These are phyloP conservation scores for Ochlodes sylvanus DNA, from an alignment of 2,888 invertebrate species.

Conservation along the genomic window DNA sequence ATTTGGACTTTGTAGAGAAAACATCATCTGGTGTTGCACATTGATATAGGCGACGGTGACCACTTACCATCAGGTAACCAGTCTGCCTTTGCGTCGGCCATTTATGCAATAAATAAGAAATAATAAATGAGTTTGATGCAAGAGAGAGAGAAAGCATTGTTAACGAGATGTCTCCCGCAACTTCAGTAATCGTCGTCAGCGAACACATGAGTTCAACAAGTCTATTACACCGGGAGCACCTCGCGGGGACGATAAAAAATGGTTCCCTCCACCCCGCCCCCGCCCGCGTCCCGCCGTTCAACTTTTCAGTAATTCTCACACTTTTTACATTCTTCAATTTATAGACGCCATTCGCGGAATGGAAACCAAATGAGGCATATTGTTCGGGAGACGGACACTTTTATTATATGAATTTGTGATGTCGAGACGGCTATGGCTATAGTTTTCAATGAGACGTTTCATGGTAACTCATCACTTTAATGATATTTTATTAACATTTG, in stretches of 20 bases:
- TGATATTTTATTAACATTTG: too few relatives aligned
- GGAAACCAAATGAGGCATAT: conserved; percentile 21
- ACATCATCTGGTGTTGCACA: too few relatives aligned
- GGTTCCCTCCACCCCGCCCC: conserved; percentile 40
- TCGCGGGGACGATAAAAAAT: conserved; percentile 44
- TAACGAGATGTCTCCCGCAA: conserved; percentile 21
- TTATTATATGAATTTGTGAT: not conserved
- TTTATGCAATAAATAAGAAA: too few relatives aligned
- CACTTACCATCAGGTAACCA: too few relatives aligned
- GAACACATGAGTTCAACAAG: conserved; percentile 40
- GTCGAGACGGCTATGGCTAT: too few relatives aligned
- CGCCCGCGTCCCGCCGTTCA: conserved; percentile 45
- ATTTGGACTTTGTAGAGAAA: too few relatives aligned
- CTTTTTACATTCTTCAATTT: conserved; percentile 35
- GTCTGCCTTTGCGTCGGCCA: too few relatives aligned
- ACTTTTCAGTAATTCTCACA: conserved; percentile 52
- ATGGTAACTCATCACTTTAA: too few relatives aligned
- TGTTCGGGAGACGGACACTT: not conserved
- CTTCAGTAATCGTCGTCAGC: conserved; percentile 18
- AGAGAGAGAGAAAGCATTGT: not conserved
- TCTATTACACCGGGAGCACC: conserved; percentile 41
- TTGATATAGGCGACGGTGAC: too few relatives aligned
- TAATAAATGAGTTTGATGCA: too few relatives aligned
- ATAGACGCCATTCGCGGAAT: conserved; percentile 20
- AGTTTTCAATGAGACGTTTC: too few relatives aligned